Percentiles rank a stretch among this genome's conserved stretches.
Conservation (phyloP, 2,797 vertebrate genomes). For the Liparis tanakae region DNA sequence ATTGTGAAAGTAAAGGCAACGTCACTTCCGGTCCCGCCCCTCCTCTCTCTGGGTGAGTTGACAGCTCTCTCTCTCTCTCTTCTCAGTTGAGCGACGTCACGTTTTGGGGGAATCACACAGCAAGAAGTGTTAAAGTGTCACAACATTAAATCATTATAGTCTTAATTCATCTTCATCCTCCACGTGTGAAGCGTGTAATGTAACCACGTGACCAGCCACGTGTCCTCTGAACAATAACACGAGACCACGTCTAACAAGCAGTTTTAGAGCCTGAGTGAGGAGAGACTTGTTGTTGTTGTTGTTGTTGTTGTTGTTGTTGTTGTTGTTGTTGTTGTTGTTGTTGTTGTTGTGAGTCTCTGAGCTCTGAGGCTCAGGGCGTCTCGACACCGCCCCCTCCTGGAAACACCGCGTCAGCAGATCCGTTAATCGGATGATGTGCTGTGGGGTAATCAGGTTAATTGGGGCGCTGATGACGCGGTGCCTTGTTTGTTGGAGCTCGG, state of each 20-base stretch:
- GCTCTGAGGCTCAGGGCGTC: constrained; percentile 60
- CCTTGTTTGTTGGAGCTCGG: neutral
- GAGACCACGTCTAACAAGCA: neutral
- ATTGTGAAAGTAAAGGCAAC: constrained; percentile 21
- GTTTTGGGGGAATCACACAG: constrained; percentile 35
- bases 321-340: too few species aligned
- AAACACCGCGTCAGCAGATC: constrained; percentile 64
- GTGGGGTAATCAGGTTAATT: constrained; percentile 9
- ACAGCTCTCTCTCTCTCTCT: constrained; percentile 9
- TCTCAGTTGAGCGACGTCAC: constrained; percentile 66
- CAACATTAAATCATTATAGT: constrained; percentile 1
- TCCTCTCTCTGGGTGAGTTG: constrained; percentile 13
- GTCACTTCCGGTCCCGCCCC: constrained; percentile 1
- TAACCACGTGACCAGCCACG: too few species aligned
- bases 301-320: too few species aligned
- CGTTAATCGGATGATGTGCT: constrained; percentile 67
- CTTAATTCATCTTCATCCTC: neutral
- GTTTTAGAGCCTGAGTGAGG: neutral
- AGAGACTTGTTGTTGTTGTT: constrained; percentile 17
- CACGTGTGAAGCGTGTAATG: too few species aligned
- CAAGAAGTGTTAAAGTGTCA: constrained; percentile 7
- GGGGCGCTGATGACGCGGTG: constrained; percentile 1
- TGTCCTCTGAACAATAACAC: neutral
- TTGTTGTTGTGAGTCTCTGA: constrained; percentile 9
- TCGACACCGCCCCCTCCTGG: constrained; percentile 80